Conservation (phyloP, 2,888 invertebrate genomes). For the Synanthedon vespiformis region DNA sequence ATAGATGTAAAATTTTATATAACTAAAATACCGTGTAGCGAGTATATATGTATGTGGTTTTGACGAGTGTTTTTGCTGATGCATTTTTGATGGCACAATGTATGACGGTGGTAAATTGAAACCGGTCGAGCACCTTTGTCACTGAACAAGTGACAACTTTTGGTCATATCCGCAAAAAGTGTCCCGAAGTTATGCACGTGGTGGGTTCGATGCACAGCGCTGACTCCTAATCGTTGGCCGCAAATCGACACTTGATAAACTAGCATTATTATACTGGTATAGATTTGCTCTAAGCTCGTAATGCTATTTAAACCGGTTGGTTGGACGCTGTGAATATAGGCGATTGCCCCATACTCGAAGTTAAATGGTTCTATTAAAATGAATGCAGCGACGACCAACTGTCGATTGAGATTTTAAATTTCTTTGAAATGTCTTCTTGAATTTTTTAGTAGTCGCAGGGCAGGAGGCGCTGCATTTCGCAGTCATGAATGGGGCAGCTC, state of each 20-base stretch:
- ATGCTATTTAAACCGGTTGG: conserved; percentile 53
- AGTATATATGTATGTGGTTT: conserved; percentile 24
- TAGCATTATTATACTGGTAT: conserved; percentile 41
- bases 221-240: conserved; percentile 43
- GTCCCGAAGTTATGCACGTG: conserved; percentile 46
- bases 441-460: no score
- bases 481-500: no score
- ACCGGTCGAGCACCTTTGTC: conserved; percentile 65
- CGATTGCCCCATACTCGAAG: conserved; percentile 8
- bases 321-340: conserved; percentile 19
- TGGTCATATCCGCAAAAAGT: conserved; percentile 67
- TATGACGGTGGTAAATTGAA: conserved; percentile 44
- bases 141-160: conserved; percentile 49
- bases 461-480: no score
- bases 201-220: conserved; percentile 25
- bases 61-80: conserved; percentile 65
- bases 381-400: not conserved
- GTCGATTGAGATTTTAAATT: no score
- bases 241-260: conserved; percentile 31
- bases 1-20: no score
- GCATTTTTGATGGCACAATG: conserved; percentile 48
- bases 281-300: conserved; percentile 33
- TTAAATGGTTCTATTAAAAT: not conserved
- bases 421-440: no score
- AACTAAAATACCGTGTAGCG: no score